phyloP scores from a whole-genome alignment of 2,797 vertebrate species.

The Coregonus sp. region DNA sequence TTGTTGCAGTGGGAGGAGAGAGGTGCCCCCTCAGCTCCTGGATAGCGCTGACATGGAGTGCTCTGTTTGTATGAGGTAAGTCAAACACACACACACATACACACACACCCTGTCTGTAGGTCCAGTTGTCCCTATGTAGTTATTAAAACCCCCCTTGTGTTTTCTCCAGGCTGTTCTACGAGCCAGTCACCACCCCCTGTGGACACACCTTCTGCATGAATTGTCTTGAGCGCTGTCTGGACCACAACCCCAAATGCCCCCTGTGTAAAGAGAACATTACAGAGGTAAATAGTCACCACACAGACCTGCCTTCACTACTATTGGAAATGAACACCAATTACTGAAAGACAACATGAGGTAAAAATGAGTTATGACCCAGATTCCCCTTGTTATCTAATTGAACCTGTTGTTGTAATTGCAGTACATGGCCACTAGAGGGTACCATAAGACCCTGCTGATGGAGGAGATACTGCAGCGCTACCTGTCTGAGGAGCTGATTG shows the following conservation, averaged over 20 bases:
- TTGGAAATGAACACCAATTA: neutral
- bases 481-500: conserved; percentile 85
- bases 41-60: conserved; percentile 87
- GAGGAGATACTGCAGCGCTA: conserved; percentile 87
- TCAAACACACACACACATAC: neutral
- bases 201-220: conserved; percentile 95
- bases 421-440: conserved; percentile 88
- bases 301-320: neutral
- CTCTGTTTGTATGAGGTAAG: conserved; percentile 89
- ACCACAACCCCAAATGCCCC: conserved; percentile 89
- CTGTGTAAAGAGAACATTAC: conserved; percentile 93
- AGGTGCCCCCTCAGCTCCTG: conserved; percentile 71
- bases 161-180: conserved; percentile 72
- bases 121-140: too few relatives aligned
- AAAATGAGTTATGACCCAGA: neutral
- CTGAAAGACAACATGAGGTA: neutral
- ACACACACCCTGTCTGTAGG: neutral
- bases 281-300: conserved; percentile 70
- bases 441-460: conserved; percentile 87
- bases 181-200: conserved; percentile 90
- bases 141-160: neutral
- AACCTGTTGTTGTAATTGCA: conserved; percentile 49
- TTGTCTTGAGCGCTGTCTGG: conserved; percentile 92
- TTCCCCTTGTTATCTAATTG: neutral
- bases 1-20: conserved; percentile 35